Conservation (phyloP, 2,888 invertebrate species). For the Sinohyriopsis cumingii region DNA sequence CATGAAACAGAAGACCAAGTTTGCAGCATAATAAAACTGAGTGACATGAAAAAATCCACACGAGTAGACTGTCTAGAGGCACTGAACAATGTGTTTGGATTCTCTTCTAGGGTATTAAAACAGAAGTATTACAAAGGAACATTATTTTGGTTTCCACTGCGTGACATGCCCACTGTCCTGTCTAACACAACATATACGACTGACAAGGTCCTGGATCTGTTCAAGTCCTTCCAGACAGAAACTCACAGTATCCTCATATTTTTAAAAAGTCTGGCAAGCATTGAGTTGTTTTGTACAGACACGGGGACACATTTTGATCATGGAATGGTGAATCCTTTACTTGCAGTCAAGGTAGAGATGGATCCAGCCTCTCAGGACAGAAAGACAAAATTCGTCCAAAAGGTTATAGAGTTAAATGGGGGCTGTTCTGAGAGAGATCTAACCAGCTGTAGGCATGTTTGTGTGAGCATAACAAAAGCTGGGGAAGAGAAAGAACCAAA, state of each 20-base stretch:
- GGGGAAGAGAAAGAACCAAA: not conserved
- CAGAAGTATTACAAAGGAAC: slow-evolving; percentile 53
- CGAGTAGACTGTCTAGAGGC: slow-evolving; percentile 26
- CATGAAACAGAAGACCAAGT: slow-evolving; percentile 8
- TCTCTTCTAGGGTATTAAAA: slow-evolving; percentile 14
- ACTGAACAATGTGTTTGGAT: slow-evolving; percentile 20
- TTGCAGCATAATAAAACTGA: slow-evolving; percentile 12
- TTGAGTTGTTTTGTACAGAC: slow-evolving; percentile 40
- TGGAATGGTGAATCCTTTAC: no score
- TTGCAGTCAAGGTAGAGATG: no score
- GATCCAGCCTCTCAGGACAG: no score
- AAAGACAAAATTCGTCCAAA: no score
- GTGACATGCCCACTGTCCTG: slow-evolving; percentile 46
- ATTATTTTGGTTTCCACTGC: slow-evolving; percentile 64
- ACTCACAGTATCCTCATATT: no score
- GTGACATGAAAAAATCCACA: slow-evolving; percentile 12
- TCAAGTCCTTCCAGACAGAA: no score
- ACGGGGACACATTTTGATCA: not conserved
- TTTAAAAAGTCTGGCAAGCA: slow-evolving; percentile 38
- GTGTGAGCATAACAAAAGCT: not conserved
- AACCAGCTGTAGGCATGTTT: no score
- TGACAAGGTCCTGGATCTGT: slow-evolving; percentile 45
- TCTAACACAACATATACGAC: slow-evolving; percentile 50
- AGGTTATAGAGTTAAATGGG: not conserved
- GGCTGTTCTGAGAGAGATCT: not conserved